Conservation (phyloP, 2,113 vertebrate genomes). For the Hypomesus transpacificus region DNA sequence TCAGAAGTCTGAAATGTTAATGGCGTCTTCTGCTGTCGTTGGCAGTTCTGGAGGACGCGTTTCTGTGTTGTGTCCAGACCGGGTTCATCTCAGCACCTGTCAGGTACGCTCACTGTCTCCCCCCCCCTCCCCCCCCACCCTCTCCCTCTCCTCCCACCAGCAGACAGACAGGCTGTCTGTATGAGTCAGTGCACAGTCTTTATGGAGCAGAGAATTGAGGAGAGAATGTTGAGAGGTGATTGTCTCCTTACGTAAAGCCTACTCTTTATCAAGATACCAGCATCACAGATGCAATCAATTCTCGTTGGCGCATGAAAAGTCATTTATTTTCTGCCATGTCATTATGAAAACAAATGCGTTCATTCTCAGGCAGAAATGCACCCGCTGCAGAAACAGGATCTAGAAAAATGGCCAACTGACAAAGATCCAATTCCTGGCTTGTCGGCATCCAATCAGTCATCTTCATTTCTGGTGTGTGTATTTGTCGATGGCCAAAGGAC, state of each 20-base stretch:
- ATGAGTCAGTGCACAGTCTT: too few species aligned
- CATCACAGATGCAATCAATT: slow-evolving; percentile 54
- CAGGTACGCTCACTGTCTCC: not conserved
- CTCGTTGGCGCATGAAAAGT: slow-evolving; percentile 52
- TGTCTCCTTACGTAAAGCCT: slow-evolving; percentile 19
- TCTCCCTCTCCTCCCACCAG: not conserved
- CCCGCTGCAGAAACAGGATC: slow-evolving; percentile 50
- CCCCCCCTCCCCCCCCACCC: not conserved
- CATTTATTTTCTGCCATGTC: slow-evolving; percentile 52
- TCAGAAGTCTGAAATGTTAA: too few species aligned
- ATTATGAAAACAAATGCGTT: slow-evolving; percentile 62
- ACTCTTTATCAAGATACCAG: slow-evolving; percentile 26
- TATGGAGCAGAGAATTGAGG: not conserved
- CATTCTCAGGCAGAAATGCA: slow-evolving; percentile 51
- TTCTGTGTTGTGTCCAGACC: too few species aligned
- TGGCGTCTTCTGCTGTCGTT: too few species aligned
- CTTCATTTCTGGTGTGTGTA: slow-evolving; percentile 32
- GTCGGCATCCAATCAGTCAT: slow-evolving; percentile 21
- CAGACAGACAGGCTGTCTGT: too few species aligned
- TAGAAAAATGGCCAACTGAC: slow-evolving; percentile 51
- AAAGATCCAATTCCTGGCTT: slow-evolving; percentile 52
- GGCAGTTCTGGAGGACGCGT: too few species aligned
- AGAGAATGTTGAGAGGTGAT: slow-evolving; percentile 23
- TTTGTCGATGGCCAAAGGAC: slow-evolving; percentile 27
- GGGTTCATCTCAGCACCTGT: too few species aligned